Conservation (phyloP, 1,140 invertebrate species). For the Philopotamus ludificatus region DNA sequence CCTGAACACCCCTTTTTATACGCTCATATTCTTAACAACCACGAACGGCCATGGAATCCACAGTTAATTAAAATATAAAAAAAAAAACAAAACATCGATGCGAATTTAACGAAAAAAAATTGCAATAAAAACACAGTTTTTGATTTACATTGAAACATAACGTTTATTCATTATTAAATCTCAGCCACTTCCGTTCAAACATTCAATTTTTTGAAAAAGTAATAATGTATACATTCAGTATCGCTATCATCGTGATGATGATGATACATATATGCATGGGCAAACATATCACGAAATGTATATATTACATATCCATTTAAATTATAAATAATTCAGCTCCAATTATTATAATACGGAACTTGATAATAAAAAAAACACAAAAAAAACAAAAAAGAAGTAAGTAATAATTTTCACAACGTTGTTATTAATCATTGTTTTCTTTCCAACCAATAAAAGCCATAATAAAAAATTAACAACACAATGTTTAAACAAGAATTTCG, state of each 20-base stretch:
- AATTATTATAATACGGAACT: constrained; percentile 14
- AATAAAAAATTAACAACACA: constrained; percentile 23
- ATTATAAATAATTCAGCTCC: constrained; percentile 18
- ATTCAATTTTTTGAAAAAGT: constrained; percentile 30
- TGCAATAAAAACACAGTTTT: constrained; percentile 41
- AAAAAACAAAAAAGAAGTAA: constrained; percentile 16
- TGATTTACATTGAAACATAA: constrained; percentile 43
- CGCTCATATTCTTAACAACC: constrained; percentile 24
- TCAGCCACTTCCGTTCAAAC: constrained; percentile 37
- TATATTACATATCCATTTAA: constrained; percentile 22
- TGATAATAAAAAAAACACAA: constrained; percentile 14
- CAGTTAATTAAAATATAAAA: no score
- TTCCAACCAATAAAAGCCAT: constrained; percentile 11
- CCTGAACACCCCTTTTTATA: constrained; percentile 34
- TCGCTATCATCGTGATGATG: no score
- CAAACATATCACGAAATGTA: constrained; percentile 28
- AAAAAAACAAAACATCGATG: no score
- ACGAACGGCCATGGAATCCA: no score
- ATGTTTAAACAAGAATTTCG: background rate
- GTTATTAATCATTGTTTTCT: constrained; percentile 5
- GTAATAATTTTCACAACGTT: constrained; percentile 10
- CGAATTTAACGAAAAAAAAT: no score
- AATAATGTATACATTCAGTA: background rate
- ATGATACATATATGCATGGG: constrained; percentile 16
- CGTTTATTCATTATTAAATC: constrained; percentile 43